These are phyloP conservation scores for Drosophila setifemur DNA, from an alignment of 1,140 invertebrate genomes.

Conservation along the genomic window DNA sequence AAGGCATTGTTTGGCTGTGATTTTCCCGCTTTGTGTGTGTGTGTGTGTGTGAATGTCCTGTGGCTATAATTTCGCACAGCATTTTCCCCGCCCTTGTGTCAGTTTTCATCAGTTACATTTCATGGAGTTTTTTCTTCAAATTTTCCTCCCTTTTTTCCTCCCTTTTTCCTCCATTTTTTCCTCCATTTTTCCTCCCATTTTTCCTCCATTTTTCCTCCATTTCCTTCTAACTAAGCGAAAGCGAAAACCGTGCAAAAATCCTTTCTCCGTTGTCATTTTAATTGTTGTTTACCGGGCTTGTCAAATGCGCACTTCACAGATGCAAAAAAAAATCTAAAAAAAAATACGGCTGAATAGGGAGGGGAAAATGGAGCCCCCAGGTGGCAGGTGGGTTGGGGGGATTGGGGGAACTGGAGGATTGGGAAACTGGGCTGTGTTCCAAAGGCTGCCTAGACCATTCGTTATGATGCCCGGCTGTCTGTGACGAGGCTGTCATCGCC, in stretches of 20 bases:
- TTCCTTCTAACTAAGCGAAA: conserved; percentile 25
- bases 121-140: background rate
- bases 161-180: background rate
- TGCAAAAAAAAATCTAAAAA: background rate
- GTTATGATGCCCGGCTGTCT: conserved; percentile 72
- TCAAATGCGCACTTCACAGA: conserved; percentile 67
- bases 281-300: conserved; percentile 80
- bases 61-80: conserved; percentile 68
- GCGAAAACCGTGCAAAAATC: conserved; percentile 54
- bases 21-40: conserved; percentile 53
- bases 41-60: conserved; percentile 51
- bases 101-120: conserved; percentile 70
- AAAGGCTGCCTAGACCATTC: conserved; percentile 47
- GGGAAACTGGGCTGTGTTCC: background rate
- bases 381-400: background rate
- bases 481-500: conserved; percentile 74
- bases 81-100: conserved; percentile 33
- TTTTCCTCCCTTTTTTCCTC: conserved; percentile 9
- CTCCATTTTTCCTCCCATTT: background rate
- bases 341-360: background rate
- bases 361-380: background rate
- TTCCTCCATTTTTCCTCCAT: conserved; percentile 7
- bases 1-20: conserved; percentile 33
- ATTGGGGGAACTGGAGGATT: background rate
- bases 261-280: conserved; percentile 74